Base-by-base conservation (phyloP, 2,113 vertebrate species). In the Callaeas wilsoni region DNA sequence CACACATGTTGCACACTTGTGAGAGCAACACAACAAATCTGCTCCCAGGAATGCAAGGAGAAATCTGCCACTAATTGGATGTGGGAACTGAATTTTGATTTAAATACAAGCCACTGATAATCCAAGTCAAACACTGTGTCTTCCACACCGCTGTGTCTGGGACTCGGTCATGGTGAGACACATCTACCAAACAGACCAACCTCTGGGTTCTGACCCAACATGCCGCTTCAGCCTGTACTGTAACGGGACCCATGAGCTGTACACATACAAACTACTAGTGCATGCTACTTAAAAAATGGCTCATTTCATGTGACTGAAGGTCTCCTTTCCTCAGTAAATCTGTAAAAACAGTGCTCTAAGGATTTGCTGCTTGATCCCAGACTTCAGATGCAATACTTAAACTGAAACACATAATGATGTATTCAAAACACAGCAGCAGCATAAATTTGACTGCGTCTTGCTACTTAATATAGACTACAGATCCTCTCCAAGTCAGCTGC, bases 61-160 rank as follows among this genome's bases (percentile, higher is more conserved):
- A 85, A 92, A 89, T 85, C 74, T 93, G 81, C 63, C 3, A 6
- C 59, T 79, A 95, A 95, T 10, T 83, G 67, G 82, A 85, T 0
- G 11, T 87, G 89, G 84, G 82, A 96, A 94, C 82, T 63, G 42
- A 53, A 63, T 90, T 91, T 87, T 87, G 37, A n/a, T 73, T 49
- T 67, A 89, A 85, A 85, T 41, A 62, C 18, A 65, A 94, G 46
- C 10, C 78, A 79, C 46, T 26, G 65, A 64, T 35, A 87, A 75
- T 59, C 39, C 39, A 85, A 90, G 76, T 32, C 42, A 84, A 82
- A 80, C 27, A 27, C 0, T 39, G 46, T 55, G 52, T 67, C 33
- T 27, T 65, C 47, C 60, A 30, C 6, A 47, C 35, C 0, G 0
- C 59, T 65, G 26, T 25, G 63, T 46, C 52, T 71, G 56, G 52